A percentile compares a stretch with the other conserved stretches of the same genome.
Conservation (phyloP, 92 coral and sea anemone genomes). For the Porites evermanni region DNA sequence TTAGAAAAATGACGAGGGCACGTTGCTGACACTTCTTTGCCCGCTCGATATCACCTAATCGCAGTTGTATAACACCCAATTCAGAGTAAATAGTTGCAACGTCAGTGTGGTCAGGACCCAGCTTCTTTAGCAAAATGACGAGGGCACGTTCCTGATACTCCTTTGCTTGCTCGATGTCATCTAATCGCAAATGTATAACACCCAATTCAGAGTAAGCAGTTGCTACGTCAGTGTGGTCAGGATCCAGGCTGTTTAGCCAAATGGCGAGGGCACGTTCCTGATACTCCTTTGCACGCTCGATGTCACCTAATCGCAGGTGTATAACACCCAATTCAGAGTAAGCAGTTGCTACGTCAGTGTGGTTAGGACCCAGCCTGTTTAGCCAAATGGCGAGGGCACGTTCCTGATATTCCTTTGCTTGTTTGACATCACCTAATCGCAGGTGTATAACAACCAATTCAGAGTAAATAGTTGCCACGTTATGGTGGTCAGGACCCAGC, state of each 20-base stretch:
- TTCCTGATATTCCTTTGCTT: conserved; percentile 17
- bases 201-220: neutral
- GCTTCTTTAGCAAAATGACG: neutral
- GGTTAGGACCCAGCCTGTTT: neutral
- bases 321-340: neutral
- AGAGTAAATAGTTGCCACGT: neutral
- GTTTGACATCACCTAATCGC: neutral
- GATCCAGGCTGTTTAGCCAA: neutral
- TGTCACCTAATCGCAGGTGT: neutral
- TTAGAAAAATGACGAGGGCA: too few relatives aligned
- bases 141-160: neutral
- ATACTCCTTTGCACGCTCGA: conserved; percentile 32
- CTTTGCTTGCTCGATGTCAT: neutral
- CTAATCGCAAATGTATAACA: neutral
- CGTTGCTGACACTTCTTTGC: too few relatives aligned
- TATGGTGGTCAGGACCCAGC: too few relatives aligned
- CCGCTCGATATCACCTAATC: too few relatives aligned
- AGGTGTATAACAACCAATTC: neutral
- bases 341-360: neutral
- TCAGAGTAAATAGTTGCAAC: too few relatives aligned
- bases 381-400: neutral
- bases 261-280: conserved; percentile 17
- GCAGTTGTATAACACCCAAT: too few relatives aligned
- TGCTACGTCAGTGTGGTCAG: neutral
- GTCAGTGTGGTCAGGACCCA: too few relatives aligned